Conservation (phyloP, 2,888 invertebrate species). For the Mythimna lalbum region DNA sequence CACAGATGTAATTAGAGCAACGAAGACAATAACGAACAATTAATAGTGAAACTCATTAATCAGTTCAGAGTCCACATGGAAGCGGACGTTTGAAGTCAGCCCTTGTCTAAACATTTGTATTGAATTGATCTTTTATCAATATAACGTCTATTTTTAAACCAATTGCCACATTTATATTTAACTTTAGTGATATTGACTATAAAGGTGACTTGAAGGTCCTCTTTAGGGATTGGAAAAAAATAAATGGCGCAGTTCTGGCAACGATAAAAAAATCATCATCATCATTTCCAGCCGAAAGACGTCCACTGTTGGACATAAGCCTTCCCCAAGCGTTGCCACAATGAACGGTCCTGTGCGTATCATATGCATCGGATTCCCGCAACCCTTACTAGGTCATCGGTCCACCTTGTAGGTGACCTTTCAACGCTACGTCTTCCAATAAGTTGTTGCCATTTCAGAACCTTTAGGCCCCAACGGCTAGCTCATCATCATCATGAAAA, state of each 20-base stretch:
- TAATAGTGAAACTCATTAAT: constrained; percentile 65
- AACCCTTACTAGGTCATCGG: too few relatives aligned
- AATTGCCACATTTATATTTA: background rate
- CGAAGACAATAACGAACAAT: constrained; percentile 62
- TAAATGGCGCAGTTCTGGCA: background rate
- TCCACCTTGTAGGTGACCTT: too few relatives aligned
- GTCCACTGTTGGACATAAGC: too few relatives aligned
- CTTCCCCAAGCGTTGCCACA: too few relatives aligned
- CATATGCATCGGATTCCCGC: too few relatives aligned
- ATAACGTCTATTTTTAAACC: constrained; percentile 3
- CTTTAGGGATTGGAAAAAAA: background rate
- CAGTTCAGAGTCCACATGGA: constrained; percentile 56
- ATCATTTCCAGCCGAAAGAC: too few relatives aligned
- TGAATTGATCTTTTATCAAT: constrained; percentile 38
- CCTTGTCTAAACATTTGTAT: constrained; percentile 37
- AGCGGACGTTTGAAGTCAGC: constrained; percentile 39
- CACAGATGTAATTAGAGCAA: constrained; percentile 52
- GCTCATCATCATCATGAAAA: too few relatives aligned
- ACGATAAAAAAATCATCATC: too few relatives aligned
- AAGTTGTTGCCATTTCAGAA: too few relatives aligned
- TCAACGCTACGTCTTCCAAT: too few relatives aligned
- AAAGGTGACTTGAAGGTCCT: background rate
- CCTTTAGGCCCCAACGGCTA: too few relatives aligned
- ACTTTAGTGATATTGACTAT: background rate
- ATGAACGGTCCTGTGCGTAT: too few relatives aligned